Evolutionary conservation across 2,888 invertebrate species (phyloP).

Genomic region (Cataglyphis rosenhaueri): DNA sequence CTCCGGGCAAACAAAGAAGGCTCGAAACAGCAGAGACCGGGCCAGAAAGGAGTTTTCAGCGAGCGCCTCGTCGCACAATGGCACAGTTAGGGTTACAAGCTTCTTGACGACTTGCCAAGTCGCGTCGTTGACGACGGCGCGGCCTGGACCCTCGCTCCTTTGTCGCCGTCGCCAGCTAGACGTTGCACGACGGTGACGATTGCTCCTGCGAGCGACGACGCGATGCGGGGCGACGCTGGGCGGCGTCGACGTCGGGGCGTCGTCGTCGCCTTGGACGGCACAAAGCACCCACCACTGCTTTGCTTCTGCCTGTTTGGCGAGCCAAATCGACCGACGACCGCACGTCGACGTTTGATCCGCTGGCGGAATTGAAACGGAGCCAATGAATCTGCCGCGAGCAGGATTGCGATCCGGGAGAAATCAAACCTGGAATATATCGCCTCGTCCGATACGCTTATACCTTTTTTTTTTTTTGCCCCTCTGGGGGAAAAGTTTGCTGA

Average conservation of each 20-base stretch:
- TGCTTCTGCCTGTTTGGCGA: conserved; percentile 65
- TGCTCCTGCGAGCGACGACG: conserved; percentile 67
- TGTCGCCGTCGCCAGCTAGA: conserved; percentile 76
- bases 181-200: conserved; percentile 72
- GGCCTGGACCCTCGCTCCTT: conserved; percentile 70
- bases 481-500: conserved; percentile 39
- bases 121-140: conserved; percentile 77
- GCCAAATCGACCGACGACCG: conserved; percentile 71
- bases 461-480: conserved; percentile 15
- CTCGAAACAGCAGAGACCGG: conserved; percentile 75
- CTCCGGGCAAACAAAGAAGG: conserved; percentile 78
- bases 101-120: conserved; percentile 85
- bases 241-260: conserved; percentile 68
- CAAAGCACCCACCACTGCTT: conserved; percentile 67
- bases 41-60: conserved; percentile 72
- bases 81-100: conserved; percentile 84
- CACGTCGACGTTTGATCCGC: conserved; percentile 80
- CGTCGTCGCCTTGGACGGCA: conserved; percentile 69
- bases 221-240: conserved; percentile 58
- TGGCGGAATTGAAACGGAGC: conserved; percentile 83
- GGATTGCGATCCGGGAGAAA: conserved; percentile 67
- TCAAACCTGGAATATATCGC: conserved; percentile 68
- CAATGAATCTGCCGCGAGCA: conserved; percentile 78
- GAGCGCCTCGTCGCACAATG: conserved; percentile 74
- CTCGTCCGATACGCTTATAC: conserved; percentile 53